A percentile compares a stretch with the other conserved stretches of the same genome.
phyloP scores from a whole-genome alignment of 1,140 invertebrate genomes.

The Bicyclus anynana region DNA sequence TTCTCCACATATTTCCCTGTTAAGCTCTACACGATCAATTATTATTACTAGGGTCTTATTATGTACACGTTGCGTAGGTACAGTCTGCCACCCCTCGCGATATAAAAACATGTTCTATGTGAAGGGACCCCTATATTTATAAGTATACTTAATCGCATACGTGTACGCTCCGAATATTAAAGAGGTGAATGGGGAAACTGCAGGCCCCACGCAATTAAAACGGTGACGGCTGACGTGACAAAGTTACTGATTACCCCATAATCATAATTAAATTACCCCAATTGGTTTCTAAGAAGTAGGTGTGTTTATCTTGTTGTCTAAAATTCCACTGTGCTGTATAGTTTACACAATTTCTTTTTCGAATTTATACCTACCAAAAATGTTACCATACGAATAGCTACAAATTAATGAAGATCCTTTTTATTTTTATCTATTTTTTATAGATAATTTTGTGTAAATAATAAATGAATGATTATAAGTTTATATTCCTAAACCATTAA shows the following conservation, averaged over 20 bases:
- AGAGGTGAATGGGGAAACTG: slow-evolving; percentile 62
- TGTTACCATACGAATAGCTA: too few relatives aligned
- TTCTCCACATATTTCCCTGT: slow-evolving; percentile 40
- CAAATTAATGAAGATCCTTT: too few relatives aligned
- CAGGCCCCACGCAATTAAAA: slow-evolving; percentile 57
- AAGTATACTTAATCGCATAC: slow-evolving; percentile 68
- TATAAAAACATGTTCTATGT: slow-evolving; percentile 60
- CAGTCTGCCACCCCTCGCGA: slow-evolving; percentile 48
- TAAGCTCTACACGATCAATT: slow-evolving; percentile 42
- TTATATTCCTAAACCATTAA: too few relatives aligned
- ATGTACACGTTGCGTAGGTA: slow-evolving; percentile 62
- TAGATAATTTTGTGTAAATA: too few relatives aligned
- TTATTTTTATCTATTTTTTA: too few relatives aligned
- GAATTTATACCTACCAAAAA: too few relatives aligned
- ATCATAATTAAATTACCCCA: background rate
- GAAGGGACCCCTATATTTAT: slow-evolving; percentile 58
- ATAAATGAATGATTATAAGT: too few relatives aligned
- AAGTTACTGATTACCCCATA: background rate
- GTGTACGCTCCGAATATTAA: slow-evolving; percentile 67
- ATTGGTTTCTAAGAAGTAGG: too few relatives aligned
- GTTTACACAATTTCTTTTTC: too few relatives aligned
- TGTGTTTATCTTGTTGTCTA: too few relatives aligned
- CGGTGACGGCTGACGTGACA: slow-evolving; percentile 19
- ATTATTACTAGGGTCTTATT: slow-evolving; percentile 64
- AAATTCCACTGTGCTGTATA: too few relatives aligned